These are phyloP conservation scores for Notamacropus eugenii DNA, from an alignment of 2,797 vertebrate species.

Conservation along the genomic window DNA sequence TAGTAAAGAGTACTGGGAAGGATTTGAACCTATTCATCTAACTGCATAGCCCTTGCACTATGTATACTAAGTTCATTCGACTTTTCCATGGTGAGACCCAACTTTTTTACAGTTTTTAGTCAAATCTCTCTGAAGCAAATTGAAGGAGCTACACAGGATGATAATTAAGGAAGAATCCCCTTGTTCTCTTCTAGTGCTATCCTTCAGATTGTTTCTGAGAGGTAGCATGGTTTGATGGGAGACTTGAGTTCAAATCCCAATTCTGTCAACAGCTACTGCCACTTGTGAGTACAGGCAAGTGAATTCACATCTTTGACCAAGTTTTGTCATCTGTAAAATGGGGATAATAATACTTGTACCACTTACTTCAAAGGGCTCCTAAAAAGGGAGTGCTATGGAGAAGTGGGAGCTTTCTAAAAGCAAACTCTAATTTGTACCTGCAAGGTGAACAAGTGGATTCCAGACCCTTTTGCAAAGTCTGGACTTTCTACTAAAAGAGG, in stretches of 20 bases:
- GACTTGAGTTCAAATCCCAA: neutral
- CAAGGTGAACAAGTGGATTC: neutral
- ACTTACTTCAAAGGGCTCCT: neutral
- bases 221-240: neutral
- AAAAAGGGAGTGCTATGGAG: neutral
- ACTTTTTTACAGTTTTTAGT: neutral
- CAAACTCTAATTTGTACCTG: neutral
- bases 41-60: neutral
- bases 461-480: neutral
- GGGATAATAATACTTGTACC: neutral
- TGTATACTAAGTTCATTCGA: neutral
- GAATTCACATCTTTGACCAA: neutral
- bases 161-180: neutral
- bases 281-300: neutral
- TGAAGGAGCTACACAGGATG: neutral
- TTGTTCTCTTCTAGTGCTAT: neutral
- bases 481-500: neutral
- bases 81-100: neutral
- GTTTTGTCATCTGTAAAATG: neutral
- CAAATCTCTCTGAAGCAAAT: neutral
- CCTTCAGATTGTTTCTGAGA: neutral
- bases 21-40: neutral
- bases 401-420: neutral
- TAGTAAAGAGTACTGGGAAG: neutral
- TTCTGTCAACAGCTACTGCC: neutral